Base-by-base conservation (phyloP, 2,888 invertebrate species). In the Spodoptera littoralis region DNA sequence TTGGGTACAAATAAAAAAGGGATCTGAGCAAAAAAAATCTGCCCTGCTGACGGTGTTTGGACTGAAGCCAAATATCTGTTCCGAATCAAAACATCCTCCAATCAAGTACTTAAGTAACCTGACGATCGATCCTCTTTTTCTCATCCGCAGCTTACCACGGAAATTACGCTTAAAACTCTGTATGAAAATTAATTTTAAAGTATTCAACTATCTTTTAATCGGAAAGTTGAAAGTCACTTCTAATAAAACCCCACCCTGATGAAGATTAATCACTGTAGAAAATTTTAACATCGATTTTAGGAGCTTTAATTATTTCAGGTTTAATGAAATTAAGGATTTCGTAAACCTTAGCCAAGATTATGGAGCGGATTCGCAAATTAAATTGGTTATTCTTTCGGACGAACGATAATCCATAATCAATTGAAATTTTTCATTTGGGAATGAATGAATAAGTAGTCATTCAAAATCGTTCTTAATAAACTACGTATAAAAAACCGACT, bases 211-310 rank as follows among this genome's bases (percentile, higher is more conserved):
- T 74, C 65, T 70, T 73, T 79, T 77, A 54, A 70, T 73, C 61
- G 57, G 43, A 53, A 68, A 77, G 60, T 70, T 77, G 59, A 79
- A 69, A 77, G 77, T 77, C 78, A 80, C 51, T 77, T 71, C 44
- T 56, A 77, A 80, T 80, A 71, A 77, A 77, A 79, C 53, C 46
- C 36, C 56, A 66, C 36, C 63, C 57, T 77, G 70, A 79, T 57
- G 71, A 74, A 80, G 77, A 77, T 77, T 71, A 77, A 77, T 77
- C 69, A 68, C 75, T 62, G 47, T n/a, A 54, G 66, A 63, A 60
- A 36, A 77, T 77, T 80, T 74, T 54, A 61, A 60, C 77, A 62
- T 70, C 65, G 77, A 77, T 74, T 79, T 79, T 65, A 49, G 59
- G 49, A 64, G 63, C 60, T 74, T 77, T 62, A 67, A 77, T 79